A percentile compares a stretch with the other conserved stretches of the same genome.
Conservation (phyloP, 2,888 invertebrate genomes). For the Mycalesis mineus region DNA sequence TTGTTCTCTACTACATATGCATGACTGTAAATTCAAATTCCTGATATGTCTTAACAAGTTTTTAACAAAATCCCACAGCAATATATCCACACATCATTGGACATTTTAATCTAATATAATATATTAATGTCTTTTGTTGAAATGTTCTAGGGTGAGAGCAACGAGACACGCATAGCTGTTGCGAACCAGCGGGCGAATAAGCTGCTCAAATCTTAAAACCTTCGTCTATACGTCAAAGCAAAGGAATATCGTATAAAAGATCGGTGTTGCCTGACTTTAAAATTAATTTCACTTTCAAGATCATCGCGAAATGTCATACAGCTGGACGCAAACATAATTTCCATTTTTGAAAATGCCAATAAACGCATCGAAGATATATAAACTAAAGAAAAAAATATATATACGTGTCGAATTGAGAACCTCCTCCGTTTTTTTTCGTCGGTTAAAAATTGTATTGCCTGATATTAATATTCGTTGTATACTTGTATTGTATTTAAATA, state of each 20-base stretch:
- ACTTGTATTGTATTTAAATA: background rate
- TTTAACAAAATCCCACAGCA: too few species aligned
- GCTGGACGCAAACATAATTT: background rate
- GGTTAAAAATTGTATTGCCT: slow-evolving; percentile 1
- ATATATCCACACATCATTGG: background rate
- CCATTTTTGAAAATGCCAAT: too few species aligned
- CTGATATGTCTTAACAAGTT: too few species aligned
- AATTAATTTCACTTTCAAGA: background rate
- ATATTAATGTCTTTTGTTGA: slow-evolving; percentile 22
- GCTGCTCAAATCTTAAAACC: slow-evolving; percentile 84
- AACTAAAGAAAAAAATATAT: too few species aligned
- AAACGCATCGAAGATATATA: too few species aligned
- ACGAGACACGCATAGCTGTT: slow-evolving; percentile 92
- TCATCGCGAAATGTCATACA: background rate
- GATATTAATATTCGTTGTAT: background rate
- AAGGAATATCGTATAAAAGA: slow-evolving; percentile 3
- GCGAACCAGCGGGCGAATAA: slow-evolving; percentile 95
- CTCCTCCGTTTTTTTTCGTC: too few species aligned
- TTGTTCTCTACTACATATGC: too few species aligned
- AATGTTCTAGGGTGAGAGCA: slow-evolving; percentile 84
- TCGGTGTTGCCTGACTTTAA: slow-evolving; percentile 16
- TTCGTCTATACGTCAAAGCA: background rate
- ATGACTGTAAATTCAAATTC: too few species aligned
- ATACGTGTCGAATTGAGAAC: too few species aligned
- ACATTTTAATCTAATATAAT: background rate